Conservation (phyloP, 2,113 vertebrate species). For the Ceuthmochares aereus region DNA sequence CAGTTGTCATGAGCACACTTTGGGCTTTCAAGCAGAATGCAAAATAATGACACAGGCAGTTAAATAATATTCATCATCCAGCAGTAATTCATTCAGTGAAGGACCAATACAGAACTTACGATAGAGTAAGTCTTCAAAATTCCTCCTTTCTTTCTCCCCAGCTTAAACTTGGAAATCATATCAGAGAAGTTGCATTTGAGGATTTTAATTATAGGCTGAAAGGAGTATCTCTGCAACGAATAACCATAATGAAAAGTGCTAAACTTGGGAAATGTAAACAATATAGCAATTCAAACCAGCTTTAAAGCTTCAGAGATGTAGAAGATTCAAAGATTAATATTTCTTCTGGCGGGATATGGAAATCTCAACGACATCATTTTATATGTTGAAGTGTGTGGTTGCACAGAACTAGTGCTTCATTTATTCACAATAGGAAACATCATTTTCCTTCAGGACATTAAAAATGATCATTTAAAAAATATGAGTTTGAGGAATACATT, state of each 20-base stretch:
- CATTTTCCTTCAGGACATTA: background rate
- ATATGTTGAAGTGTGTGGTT: background rate
- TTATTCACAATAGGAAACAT: constrained; percentile 3
- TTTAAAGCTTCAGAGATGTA: background rate
- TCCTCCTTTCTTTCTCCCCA: background rate
- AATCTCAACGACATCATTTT: background rate
- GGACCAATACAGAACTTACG: background rate
- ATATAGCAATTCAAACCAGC: background rate
- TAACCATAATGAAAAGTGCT: constrained; percentile 2
- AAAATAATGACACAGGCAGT: constrained; percentile 25
- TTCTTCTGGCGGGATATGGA: background rate
- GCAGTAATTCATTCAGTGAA: constrained; percentile 17
- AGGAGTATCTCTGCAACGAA: background rate
- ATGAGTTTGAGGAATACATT: background rate
- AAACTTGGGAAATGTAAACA: background rate
- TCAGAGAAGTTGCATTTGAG: background rate
- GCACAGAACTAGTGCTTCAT: background rate
- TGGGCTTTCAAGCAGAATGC: constrained; percentile 17
- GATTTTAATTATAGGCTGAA: constrained; percentile 18
- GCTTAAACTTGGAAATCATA: background rate
- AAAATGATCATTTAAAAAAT: background rate
- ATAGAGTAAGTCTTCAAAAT: background rate
- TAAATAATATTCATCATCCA: background rate
- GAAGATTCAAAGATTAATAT: background rate
- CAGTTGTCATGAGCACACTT: constrained; percentile 53